A percentile compares a stretch with the other conserved stretches of the same genome.
phyloP scores from a whole-genome alignment of 2,797 vertebrate species.

The Nyctalus aviator region DNA sequence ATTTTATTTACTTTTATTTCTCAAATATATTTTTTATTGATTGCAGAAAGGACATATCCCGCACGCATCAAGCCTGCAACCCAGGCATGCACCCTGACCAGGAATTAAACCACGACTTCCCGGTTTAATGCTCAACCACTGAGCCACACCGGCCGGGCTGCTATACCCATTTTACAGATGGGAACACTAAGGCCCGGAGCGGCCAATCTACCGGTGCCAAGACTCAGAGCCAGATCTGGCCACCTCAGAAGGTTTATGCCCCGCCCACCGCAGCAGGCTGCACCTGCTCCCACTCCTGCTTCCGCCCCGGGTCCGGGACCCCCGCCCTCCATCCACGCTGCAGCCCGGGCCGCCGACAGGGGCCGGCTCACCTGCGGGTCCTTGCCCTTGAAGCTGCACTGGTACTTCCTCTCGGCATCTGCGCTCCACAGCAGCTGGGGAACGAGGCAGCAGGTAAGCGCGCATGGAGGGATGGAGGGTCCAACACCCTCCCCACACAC shows the following conservation, averaged over 20 bases:
- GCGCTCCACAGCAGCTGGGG: slow-evolving; percentile 94
- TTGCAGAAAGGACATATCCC: no score
- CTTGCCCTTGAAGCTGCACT: slow-evolving; percentile 98
- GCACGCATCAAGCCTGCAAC: no score
- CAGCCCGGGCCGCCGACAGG: background rate
- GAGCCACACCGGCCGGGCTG: no score
- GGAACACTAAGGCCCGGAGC: background rate
- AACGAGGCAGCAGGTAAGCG: background rate
- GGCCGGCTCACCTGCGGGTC: slow-evolving; percentile 91
- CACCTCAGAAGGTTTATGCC: background rate
- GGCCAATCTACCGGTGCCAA: background rate
- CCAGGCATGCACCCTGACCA: no score
- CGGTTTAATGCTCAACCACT: no score
- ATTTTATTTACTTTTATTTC: no score
- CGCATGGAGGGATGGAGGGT: rapidly evolving
- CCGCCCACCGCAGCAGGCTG: background rate
- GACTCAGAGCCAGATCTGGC: background rate
- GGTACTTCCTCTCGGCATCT: slow-evolving; percentile 92
- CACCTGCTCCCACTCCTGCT: background rate
- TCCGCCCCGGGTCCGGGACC: background rate
- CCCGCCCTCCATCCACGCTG: no score
- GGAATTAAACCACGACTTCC: no score
- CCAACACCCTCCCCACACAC: rapidly evolving
- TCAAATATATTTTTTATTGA: no score
- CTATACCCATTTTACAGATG: background rate